A percentile compares a stretch with the other conserved stretches of the same genome.
Conservation (phyloP, 2,797 vertebrate species). For the Pelodytes ibericus region DNA sequence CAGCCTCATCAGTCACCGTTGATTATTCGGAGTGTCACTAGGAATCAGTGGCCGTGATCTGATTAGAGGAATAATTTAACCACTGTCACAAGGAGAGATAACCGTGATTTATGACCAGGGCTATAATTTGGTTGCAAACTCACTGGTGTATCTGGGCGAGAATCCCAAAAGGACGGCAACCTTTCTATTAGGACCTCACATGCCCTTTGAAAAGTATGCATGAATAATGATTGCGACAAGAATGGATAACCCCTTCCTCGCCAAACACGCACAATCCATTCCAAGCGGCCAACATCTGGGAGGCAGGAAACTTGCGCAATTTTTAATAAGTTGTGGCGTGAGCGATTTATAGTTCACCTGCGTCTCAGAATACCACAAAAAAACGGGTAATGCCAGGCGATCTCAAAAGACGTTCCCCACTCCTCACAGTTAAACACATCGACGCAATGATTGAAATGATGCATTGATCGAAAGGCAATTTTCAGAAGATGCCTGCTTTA, state of each 20-base stretch:
- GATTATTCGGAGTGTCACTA: slow-evolving; percentile 57
- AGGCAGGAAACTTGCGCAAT: background rate
- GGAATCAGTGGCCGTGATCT: slow-evolving; percentile 58
- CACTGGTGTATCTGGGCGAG: slow-evolving; percentile 55
- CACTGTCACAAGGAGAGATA: slow-evolving; percentile 57
- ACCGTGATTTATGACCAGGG: slow-evolving; percentile 54
- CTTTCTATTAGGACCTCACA: slow-evolving; percentile 52
- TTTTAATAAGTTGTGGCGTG: background rate
- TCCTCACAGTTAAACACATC: background rate
- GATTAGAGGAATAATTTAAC: slow-evolving; percentile 58
- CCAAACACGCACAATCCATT: slow-evolving; percentile 12
- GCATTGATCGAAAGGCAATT: slow-evolving; percentile 35
- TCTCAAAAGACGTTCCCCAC: background rate
- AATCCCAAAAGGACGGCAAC: slow-evolving; percentile 56
- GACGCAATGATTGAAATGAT: background rate
- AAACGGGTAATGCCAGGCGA: background rate
- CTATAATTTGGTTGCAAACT: slow-evolving; percentile 56
- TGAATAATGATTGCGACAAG: slow-evolving; percentile 53
- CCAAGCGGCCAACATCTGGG: background rate
- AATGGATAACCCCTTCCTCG: slow-evolving; percentile 36
- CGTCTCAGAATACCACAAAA: background rate
- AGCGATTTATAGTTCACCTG: background rate
- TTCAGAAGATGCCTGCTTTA: slow-evolving; percentile 1
- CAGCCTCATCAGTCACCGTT: slow-evolving; percentile 56
- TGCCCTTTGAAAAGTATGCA: slow-evolving; percentile 53